Conservation (phyloP, 2,113 vertebrate genomes). For the Aepyceros melampus region DNA sequence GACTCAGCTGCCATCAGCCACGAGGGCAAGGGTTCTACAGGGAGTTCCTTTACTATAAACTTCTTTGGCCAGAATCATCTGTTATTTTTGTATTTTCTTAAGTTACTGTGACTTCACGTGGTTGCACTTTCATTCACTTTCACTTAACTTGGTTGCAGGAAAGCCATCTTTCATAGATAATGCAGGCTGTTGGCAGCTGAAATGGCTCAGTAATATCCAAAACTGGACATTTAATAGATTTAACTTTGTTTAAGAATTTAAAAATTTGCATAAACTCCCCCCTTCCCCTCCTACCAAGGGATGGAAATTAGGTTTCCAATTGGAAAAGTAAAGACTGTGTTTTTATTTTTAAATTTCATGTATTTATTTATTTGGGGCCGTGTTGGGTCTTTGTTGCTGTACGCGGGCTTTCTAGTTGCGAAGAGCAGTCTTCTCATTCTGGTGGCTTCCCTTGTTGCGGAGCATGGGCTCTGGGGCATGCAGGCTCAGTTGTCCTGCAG, state of each 20-base stretch:
- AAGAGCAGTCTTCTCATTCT: neutral
- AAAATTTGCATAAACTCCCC: neutral
- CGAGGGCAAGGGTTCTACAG: neutral
- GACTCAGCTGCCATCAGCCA: neutral
- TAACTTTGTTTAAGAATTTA: neutral
- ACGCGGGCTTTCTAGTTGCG: rapidly evolving
- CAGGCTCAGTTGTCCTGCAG: neutral
- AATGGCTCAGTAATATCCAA: neutral
- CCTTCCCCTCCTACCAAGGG: neutral
- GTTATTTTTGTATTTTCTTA: neutral
- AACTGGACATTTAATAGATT: neutral
- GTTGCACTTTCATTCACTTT: neutral
- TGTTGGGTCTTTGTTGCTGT: neutral
- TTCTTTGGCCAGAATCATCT: neutral
- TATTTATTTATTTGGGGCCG: neutral
- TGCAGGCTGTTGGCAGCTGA: neutral
- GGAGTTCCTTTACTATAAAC: neutral
- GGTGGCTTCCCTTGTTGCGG: neutral
- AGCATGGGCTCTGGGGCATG: neutral
- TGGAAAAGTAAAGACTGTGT: neutral
- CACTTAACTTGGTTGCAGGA: neutral
- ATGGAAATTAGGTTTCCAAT: neutral
- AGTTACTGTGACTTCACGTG: neutral
- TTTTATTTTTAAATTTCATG: neutral
- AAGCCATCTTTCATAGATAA: neutral